Base-by-base conservation (phyloP, 2,797 vertebrate genomes). In the Cryptoprocta ferox region DNA sequence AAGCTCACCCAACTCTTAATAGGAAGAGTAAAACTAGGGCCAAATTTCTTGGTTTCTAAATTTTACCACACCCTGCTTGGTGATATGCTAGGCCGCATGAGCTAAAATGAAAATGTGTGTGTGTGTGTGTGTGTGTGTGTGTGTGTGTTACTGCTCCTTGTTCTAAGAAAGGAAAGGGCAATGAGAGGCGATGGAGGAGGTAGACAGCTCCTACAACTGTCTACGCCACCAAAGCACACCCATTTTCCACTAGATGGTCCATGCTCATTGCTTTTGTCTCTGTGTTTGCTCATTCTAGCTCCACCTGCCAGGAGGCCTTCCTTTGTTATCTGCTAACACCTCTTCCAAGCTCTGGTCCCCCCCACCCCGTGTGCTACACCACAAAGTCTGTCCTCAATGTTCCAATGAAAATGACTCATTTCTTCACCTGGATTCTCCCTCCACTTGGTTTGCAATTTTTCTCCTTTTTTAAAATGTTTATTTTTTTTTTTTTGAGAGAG, bases 141-240 rank as follows among this genome's bases (percentile, higher is more conserved):
- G 65, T 76, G n/a, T 18, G 4, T 24, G 66, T 66, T 16, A 5
- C 9, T 45, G 32, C 28, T 66, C 15, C 11, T 63, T 37, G 16
- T 48, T 39, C 39, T 56, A 65, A 45, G 21, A 42, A 75, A 32
- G 53, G 48, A 14, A 11, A 6, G 7, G 1, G 11, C 18, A n/a
- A n/a, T 2, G 42, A 35, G 11, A 26, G 45, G 24, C 18, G 13
- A 30, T 3, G 24, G 5, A 37, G n/a, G 24, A 28, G 28, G 66
- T 16, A 26, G 21, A 37, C 6, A 8, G 35, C 42, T 3, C 1
- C 10, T 11, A 14, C 14, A 18, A 6, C 12, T 18, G 3, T 35
- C 9, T 24, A 4, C 6, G 59, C 65, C 26, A 3, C 15, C 1
- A 4, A 30, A 65, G 53, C 19, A 50, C 4, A 7, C 0, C 3